Evolutionary conservation across 1,140 invertebrate species (phyloP), one percentile per base, ranked within the genome.

Genomic region (Scaptomyza pallida): DNA sequence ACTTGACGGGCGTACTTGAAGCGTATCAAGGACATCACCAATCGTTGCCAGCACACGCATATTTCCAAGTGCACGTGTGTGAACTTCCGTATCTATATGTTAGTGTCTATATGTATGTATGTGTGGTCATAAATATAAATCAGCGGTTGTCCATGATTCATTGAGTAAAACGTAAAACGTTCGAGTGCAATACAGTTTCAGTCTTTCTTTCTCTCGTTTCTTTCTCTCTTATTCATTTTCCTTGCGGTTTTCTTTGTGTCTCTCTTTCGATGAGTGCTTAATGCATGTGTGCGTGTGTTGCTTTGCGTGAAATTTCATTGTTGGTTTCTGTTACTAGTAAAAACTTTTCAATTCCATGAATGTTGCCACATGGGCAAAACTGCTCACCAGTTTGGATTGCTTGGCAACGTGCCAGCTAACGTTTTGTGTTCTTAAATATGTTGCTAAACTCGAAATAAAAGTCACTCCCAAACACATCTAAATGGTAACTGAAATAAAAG

Each of bases 141-240:
- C 81, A 78, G 78, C 82, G 78, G 81, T 77, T 88, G 73, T 77
- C 70, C 82, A 86, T 86, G 82, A 88, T 86, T 86, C 81, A 86
- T 86, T 86, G 78, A 86, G 82, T 82, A 86, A 88, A 86, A 72
- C 41, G 69, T 73, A 86, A 88, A 86, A 72, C 41, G 64, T 73
- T 77, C 62, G 50, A 72, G 40, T 60, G 56, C 55, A 41, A 57
- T 43, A 52, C 41, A 72, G 40, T 62, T 48, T 15, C 43, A 57
- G 19, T 19, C n/a, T 44, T 17, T n/a, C n/a, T 40, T 10, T n/a
- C 2, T 50, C 19, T 12, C 19, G 26, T 43, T 5, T 65, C 16
- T 47, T 23, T 52, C 37, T 68, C 56, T 65, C 16, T 47, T 23
- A 48, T 30, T 68, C 56, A 8, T 9, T 26, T 43, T 23, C 33